Percentiles rank a stretch among this genome's conserved stretches.
Evolutionary conservation across 2,888 invertebrate genomes (phyloP).

Genomic region (Ochlodes sylvanus): DNA sequence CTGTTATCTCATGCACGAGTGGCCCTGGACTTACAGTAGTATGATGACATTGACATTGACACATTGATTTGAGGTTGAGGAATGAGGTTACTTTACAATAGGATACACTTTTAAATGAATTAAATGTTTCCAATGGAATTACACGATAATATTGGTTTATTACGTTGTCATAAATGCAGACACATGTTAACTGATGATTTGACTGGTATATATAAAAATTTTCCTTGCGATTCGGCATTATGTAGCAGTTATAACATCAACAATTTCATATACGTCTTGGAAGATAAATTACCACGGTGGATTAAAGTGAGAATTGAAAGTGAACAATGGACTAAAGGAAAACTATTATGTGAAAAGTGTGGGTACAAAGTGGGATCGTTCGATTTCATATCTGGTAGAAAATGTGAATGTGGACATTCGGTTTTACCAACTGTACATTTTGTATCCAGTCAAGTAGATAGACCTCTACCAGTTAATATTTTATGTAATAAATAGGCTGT

Average conservation of each 20-base stretch:
- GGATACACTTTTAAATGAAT: neutral
- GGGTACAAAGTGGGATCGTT: constrained; percentile 87
- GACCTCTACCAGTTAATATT: constrained; percentile 54
- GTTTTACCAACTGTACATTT: constrained; percentile 86
- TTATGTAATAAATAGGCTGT: constrained; percentile 22
- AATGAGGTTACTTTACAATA: neutral
- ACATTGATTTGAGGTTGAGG: too few relatives aligned
- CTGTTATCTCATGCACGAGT: too few relatives aligned
- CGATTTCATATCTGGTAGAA: constrained; percentile 87
- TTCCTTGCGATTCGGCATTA: constrained; percentile 51
- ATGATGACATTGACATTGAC: neutral
- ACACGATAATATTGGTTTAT: constrained; percentile 48
- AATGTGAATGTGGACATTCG: constrained; percentile 84
- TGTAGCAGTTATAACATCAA: constrained; percentile 66
- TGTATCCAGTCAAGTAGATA: constrained; percentile 87
- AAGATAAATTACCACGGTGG: constrained; percentile 86
- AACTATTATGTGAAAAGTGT: constrained; percentile 87
- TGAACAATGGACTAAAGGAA: constrained; percentile 88
- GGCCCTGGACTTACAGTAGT: too few relatives aligned
- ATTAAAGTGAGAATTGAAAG: constrained; percentile 78
- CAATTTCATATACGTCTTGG: constrained; percentile 79
- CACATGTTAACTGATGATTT: constrained; percentile 60
- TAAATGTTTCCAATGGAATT: constrained; percentile 15
- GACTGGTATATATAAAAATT: constrained; percentile 46
- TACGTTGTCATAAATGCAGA: constrained; percentile 76